phyloP scores from a whole-genome alignment of 2,113 vertebrate genomes.

The Lasiurus cinereus region DNA sequence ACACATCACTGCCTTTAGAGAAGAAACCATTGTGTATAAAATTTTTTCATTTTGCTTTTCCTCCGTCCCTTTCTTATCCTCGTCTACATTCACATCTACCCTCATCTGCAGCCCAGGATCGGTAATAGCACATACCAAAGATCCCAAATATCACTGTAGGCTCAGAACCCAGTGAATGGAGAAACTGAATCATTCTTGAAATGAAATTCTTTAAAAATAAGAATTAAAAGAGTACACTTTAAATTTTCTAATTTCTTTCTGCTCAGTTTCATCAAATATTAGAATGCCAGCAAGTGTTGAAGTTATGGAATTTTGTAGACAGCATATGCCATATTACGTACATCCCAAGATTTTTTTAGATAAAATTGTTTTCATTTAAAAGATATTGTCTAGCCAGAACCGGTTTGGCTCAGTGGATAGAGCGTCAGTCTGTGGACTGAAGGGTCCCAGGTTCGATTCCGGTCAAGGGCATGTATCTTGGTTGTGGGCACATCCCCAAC shows the following conservation, averaged over 20 bases:
- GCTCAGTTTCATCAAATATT: not conserved
- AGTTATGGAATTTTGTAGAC: not conserved
- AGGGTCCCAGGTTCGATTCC: no score
- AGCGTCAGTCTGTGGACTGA: no score
- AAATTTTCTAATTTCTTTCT: not conserved
- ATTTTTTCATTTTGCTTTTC: not conserved
- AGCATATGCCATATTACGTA: not conserved
- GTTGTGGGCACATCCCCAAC: no score
- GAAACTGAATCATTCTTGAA: not conserved
- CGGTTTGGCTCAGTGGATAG: no score
- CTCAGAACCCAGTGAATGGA: not conserved
- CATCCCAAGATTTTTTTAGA: not conserved
- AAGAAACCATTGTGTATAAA: not conserved
- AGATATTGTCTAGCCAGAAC: not conserved
- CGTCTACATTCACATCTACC: not conserved
- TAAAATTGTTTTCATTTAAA: conserved; percentile 2
- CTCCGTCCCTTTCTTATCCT: not conserved
- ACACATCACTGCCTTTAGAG: not conserved
- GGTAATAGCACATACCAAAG: not conserved
- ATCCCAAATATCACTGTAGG: not conserved
- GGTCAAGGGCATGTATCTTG: no score
- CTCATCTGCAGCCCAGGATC: not conserved
- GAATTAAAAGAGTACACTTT: not conserved
- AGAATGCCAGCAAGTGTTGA: not conserved
- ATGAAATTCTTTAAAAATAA: not conserved